Evolutionary conservation across 2,888 invertebrate genomes (phyloP), one percentile per base, ranked within the genome.

Genomic region (Tanytarsus gracilentus): DNA sequence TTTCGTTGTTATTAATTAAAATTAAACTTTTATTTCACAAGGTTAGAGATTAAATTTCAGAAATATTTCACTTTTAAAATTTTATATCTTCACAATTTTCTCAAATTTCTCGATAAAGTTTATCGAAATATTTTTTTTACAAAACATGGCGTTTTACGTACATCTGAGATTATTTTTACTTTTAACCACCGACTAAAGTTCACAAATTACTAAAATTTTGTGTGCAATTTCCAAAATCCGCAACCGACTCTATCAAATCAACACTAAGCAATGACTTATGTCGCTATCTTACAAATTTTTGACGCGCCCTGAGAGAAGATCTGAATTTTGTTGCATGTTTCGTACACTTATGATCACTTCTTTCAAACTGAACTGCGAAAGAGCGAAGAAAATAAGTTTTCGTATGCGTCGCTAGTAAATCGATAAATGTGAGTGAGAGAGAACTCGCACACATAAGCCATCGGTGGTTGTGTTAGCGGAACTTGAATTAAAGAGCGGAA

Each of bases 241-340:
- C 55, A 11, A 58, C 58, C 58, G 23, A 58, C 44, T 39, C 21
- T 18, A 8, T 23, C 11, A 29, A 48, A 16, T 23, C 30, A 58
- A 48, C 26, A 58, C 58, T 29, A 44, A 48, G 25, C 58, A 36
- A 30, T 30, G 48, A 58, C 44, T 48, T 30, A 58, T 36, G 7
- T 55, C 39, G 33, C 18, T 58, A 40, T 58, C 58, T 58, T 58
- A 58, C 58, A 58, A 48, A 23, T 44, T 58, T 25, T 58, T 58
- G 48, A 48, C 58, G 48, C 58, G 58, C 58, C 58, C 58, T 14
- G 58, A 58, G 58, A 58, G 58, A 18, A 58, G 30, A 58, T 58
- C 58, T 30, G 58, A 58, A 27, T 58, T 58, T 58, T 44, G 58
- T 29, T 48, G 58, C 58, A 58, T 58, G 39, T 36, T 27, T 53